Percentiles rank a stretch among this genome's conserved stretches.
Conservation (phyloP, 2,113 vertebrate species). For the Rynchops niger region DNA sequence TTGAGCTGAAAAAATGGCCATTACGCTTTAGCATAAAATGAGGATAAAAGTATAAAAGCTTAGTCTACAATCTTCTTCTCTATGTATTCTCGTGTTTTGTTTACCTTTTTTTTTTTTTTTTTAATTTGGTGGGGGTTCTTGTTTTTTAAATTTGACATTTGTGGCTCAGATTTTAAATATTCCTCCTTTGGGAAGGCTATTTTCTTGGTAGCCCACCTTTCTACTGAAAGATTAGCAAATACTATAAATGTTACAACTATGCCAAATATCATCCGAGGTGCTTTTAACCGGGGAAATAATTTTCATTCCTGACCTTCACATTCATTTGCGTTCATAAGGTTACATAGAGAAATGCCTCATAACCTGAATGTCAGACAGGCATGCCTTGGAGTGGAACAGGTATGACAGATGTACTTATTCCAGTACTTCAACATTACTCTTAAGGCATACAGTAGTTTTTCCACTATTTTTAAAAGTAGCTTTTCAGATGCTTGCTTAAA, state of each 20-base stretch:
- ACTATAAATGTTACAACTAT: slow-evolving; percentile 43
- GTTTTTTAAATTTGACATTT: background rate
- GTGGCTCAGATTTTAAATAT: background rate
- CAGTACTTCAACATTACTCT: background rate
- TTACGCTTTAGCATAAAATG: background rate
- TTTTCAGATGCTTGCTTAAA: background rate
- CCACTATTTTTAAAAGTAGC: background rate
- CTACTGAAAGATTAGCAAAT: slow-evolving; percentile 26
- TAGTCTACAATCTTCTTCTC: background rate
- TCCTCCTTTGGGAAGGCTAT: background rate
- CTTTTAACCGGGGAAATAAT: slow-evolving; percentile 33
- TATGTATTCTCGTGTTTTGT: background rate
- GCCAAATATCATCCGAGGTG: background rate
- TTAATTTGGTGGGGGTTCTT: background rate
- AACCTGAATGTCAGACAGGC: background rate
- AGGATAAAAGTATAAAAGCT: background rate
- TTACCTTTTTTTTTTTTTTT: background rate
- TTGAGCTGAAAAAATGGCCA: background rate
- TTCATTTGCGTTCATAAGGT: background rate
- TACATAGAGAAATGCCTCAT: background rate
- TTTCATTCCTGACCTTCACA: slow-evolving; percentile 42
- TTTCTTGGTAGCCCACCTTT: background rate
- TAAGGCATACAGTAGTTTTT: background rate
- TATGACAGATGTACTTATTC: background rate
- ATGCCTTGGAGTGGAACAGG: background rate